A percentile compares a stretch with the other conserved stretches of the same genome.
These are phyloP conservation scores for Galleria mellonella DNA, from an alignment of 1,140 invertebrate species.

Conservation along the genomic window DNA sequence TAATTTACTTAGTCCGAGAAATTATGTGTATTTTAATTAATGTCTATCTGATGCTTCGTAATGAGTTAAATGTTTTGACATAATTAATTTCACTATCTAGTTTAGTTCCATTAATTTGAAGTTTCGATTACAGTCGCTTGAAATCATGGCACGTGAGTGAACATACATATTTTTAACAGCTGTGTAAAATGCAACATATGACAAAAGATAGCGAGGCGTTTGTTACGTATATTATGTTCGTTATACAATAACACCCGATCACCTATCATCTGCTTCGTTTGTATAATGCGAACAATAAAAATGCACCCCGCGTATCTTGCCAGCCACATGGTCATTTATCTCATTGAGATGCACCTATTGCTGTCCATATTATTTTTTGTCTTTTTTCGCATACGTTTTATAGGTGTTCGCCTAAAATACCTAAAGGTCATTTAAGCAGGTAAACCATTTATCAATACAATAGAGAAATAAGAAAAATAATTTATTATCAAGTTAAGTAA, in stretches of 20 bases:
- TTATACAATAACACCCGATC: constrained; percentile 36
- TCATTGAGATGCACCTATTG: background rate
- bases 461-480: background rate
- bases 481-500: background rate
- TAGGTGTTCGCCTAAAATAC: background rate
- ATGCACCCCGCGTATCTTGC: constrained; percentile 2
- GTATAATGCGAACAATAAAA: constrained; percentile 17
- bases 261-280: constrained; percentile 40
- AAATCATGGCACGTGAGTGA: constrained; percentile 13
- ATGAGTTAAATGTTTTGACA: constrained; percentile 22
- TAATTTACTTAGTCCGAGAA: constrained; percentile 16
- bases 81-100: constrained; percentile 12
- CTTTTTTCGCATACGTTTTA: background rate
- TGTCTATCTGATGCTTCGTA: constrained; percentile 19
- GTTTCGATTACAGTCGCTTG: background rate
- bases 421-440: background rate
- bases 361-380: background rate
- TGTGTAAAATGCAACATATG: constrained; percentile 38
- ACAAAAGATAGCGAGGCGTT: constrained; percentile 26
- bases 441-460: background rate
- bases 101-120: background rate
- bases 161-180: constrained; percentile 19
- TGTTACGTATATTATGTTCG: constrained; percentile 29
- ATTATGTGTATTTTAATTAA: constrained; percentile 28
- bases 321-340: constrained; percentile 8